A percentile compares a stretch with the other conserved stretches of the same genome.
Evolutionary conservation across 1,140 invertebrate species (phyloP).

Genomic region (Probaryconus sp.): DNA sequence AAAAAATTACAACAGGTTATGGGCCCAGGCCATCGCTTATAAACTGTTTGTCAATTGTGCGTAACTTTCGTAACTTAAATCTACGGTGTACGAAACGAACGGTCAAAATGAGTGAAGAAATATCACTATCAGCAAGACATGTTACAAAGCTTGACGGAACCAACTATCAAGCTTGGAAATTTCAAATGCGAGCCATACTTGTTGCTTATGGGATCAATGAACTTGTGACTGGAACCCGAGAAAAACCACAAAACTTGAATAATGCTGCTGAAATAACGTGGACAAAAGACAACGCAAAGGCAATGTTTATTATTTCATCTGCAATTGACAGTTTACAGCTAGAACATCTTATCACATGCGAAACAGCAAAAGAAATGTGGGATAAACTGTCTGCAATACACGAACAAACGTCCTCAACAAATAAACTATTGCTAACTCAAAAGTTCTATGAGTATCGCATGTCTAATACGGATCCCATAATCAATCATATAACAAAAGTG

Average conservation of each 20-base stretch:
- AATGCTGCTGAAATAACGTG: slow-evolving; percentile 1
- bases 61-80: too few species aligned
- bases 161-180: slow-evolving; percentile 35
- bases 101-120: slow-evolving; percentile 10
- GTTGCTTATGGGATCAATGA: slow-evolving; percentile 12
- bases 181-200: slow-evolving; percentile 18
- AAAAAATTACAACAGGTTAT: too few species aligned
- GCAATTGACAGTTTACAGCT: slow-evolving; percentile 12
- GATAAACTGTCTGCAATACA: slow-evolving; percentile 5
- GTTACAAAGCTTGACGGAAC: slow-evolving; percentile 8
- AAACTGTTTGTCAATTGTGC: too few species aligned
- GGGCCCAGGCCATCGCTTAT: too few species aligned
- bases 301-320: slow-evolving; percentile 29
- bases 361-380: slow-evolving; percentile 25
- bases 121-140: slow-evolving; percentile 11
- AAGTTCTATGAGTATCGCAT: slow-evolving; percentile 36
- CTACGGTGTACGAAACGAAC: too few species aligned
- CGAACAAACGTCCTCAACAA: slow-evolving; percentile 17
- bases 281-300: slow-evolving; percentile 43
- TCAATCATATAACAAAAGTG: slow-evolving; percentile 20
- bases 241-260: neutral
- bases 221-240: slow-evolving; percentile 2
- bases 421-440: slow-evolving; percentile 22
- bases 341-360: slow-evolving; percentile 2
- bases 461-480: neutral